Conservation (phyloP, 2,113 vertebrate genomes). For the Oceanites oceanicus region DNA sequence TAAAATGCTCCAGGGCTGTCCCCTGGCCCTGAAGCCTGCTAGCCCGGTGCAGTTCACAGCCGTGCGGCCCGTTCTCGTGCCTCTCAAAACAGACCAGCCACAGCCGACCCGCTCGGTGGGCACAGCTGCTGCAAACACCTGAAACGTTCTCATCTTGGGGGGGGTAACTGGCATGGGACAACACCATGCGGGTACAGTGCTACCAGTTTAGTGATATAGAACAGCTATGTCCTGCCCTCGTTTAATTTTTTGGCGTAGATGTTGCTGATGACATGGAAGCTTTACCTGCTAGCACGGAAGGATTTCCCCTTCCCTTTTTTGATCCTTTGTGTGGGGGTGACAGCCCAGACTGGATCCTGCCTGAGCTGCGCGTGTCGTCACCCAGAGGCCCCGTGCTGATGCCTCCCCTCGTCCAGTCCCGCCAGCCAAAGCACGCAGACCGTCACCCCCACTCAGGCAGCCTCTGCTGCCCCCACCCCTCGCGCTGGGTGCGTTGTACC, state of each 20-base stretch:
- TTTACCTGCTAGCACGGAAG: not conserved
- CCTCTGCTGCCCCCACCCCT: not conserved
- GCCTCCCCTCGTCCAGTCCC: not conserved
- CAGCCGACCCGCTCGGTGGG: rapidly evolving
- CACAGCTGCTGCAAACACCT: not conserved
- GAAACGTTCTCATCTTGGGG: not conserved
- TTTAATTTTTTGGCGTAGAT: not conserved
- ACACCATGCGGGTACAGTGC: not conserved
- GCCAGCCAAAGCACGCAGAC: not conserved
- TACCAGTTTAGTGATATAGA: not conserved
- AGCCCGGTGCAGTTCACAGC: not conserved
- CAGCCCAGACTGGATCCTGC: not conserved
- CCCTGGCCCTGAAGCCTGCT: not conserved
- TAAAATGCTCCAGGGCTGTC: not conserved
- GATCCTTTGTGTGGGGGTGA: not conserved
- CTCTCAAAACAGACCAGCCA: not conserved
- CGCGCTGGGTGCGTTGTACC: rapidly evolving
- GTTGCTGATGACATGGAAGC: not conserved
- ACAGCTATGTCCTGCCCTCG: not conserved
- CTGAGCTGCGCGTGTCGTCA: not conserved
- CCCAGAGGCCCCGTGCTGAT: not conserved
- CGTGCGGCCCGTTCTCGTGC: rapidly evolving
- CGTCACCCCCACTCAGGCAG: not conserved
- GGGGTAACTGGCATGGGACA: not conserved
- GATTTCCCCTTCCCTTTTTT: not conserved